Conservation (phyloP, 2,888 invertebrate species). For the Netelia inedita region DNA sequence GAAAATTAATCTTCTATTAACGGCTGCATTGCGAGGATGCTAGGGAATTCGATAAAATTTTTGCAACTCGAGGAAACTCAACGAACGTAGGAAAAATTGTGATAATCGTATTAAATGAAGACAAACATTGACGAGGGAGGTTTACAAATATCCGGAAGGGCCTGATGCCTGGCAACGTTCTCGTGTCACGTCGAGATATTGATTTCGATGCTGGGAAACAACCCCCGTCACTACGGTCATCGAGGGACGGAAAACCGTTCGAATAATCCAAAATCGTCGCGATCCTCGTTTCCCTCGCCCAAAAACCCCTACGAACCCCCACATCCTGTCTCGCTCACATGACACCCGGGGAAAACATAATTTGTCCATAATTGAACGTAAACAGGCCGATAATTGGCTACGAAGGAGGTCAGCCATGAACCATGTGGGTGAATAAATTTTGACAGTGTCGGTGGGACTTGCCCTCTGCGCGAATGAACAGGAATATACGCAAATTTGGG, state of each 20-base stretch:
- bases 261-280: conserved; percentile 43
- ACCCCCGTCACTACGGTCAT: neutral
- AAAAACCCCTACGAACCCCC: conserved; percentile 1
- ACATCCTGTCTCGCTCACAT: conserved; percentile 8
- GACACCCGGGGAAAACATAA: conserved; percentile 68
- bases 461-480: neutral
- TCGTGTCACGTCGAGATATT: conserved; percentile 60
- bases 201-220: conserved; percentile 64
- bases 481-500: neutral
- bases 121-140: conserved; percentile 50
- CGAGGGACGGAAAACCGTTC: conserved; percentile 30
- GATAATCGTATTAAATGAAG: conserved; percentile 57
- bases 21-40: neutral
- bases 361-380: conserved; percentile 78
- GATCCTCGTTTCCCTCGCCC: neutral
- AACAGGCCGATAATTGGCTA: conserved; percentile 75
- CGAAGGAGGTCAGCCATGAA: conserved; percentile 64
- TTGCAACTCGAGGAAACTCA: neutral
- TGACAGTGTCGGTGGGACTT: conserved; percentile 8
- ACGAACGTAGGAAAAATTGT: conserved; percentile 44
- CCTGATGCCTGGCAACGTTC: conserved; percentile 14
- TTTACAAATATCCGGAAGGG: conserved; percentile 29
- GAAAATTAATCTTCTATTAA: neutral
- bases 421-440: conserved; percentile 46
- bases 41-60: conserved; percentile 6